Percentiles rank a stretch among this genome's conserved stretches.
These are phyloP conservation scores for Cettia cetti DNA, from an alignment of 2,113 vertebrate species.

Conservation along the genomic window DNA sequence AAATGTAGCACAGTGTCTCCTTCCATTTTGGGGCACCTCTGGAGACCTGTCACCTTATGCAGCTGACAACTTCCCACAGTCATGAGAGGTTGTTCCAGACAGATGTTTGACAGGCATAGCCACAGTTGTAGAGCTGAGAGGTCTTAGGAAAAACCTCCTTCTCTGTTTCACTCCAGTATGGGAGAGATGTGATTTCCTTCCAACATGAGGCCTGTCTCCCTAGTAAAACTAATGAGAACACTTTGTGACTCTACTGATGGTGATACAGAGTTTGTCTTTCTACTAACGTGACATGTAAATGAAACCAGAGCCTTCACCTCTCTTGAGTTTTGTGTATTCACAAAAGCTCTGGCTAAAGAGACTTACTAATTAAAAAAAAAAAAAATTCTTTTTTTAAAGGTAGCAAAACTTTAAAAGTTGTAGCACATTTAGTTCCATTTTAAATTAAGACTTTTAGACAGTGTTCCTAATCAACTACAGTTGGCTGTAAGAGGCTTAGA, in stretches of 20 bases:
- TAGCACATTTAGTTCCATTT: not conserved
- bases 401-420: not conserved
- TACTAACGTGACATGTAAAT: not conserved
- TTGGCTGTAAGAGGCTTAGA: not conserved
- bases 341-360: not conserved
- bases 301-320: not conserved
- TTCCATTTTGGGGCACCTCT: not conserved
- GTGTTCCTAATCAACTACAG: not conserved
- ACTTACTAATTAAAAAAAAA: not conserved
- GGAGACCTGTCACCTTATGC: not conserved
- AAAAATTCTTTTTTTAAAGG: not conserved
- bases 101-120: not conserved
- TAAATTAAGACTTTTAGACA: not conserved
- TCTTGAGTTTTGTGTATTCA: not conserved
- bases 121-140: not conserved
- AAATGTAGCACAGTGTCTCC: accelerated
- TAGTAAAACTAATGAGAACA: not conserved
- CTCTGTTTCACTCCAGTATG: not conserved
- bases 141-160: not conserved
- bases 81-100: not conserved
- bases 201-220: not conserved
- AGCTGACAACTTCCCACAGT: not conserved
- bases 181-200: not conserved
- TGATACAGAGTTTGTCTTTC: not conserved
- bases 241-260: not conserved